phyloP scores from a whole-genome alignment of 2,888 invertebrate species.

The Dromius quadrimaculatus region DNA sequence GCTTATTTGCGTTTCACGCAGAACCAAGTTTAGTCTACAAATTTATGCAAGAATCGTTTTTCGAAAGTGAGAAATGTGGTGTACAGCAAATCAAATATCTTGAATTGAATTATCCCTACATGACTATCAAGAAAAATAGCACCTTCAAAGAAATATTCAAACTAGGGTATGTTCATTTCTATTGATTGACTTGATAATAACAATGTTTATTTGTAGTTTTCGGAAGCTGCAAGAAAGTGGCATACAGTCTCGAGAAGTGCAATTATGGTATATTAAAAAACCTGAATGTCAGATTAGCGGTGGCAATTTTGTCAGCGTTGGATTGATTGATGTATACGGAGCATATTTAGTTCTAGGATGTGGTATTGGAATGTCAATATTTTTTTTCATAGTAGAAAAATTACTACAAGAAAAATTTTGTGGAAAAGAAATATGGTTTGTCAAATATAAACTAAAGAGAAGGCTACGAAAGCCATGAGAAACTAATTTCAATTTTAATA shows the following conservation, averaged over 20 bases:
- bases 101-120: slow-evolving; percentile 70
- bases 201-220: slow-evolving; percentile 62
- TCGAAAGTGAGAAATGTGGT: slow-evolving; percentile 79
- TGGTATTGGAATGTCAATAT: slow-evolving; percentile 37
- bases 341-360: slow-evolving; percentile 58
- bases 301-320: slow-evolving; percentile 71
- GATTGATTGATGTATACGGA: slow-evolving; percentile 69
- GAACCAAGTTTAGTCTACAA: slow-evolving; percentile 77
- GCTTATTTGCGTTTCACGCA: slow-evolving; percentile 77
- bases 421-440: too few relatives aligned
- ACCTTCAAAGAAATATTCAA: slow-evolving; percentile 70
- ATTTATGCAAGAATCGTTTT: slow-evolving; percentile 75
- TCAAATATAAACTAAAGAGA: too few relatives aligned
- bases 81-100: slow-evolving; percentile 73
- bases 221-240: slow-evolving; percentile 70
- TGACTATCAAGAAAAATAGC: slow-evolving; percentile 69
- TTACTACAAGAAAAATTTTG: too few relatives aligned
- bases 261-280: slow-evolving; percentile 68
- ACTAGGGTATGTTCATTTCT: slow-evolving; percentile 66
- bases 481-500: too few relatives aligned
- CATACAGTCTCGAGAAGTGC: slow-evolving; percentile 67
- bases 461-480: too few relatives aligned
- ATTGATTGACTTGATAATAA: not conserved
- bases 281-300: slow-evolving; percentile 69
- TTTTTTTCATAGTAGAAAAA: slow-evolving; percentile 2